Percentiles rank a stretch among this genome's conserved stretches.
Evolutionary conservation across 2,888 invertebrate species (phyloP).

Genomic region (Eupithecia subumbrata): DNA sequence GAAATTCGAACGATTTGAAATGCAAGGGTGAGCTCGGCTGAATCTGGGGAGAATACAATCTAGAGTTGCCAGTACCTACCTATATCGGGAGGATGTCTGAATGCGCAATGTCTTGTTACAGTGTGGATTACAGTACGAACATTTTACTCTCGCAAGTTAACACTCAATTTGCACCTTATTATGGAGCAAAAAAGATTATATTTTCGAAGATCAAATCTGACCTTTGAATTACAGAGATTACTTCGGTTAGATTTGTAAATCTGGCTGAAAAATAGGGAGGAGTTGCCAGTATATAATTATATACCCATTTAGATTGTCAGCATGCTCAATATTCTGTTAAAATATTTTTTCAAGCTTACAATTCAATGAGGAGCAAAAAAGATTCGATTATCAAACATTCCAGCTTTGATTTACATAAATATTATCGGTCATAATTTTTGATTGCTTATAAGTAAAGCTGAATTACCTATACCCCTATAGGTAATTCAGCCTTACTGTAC

Average conservation of each 20-base stretch:
- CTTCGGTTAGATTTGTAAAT: too few species aligned
- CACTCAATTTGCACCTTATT: not conserved
- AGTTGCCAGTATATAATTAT: too few species aligned
- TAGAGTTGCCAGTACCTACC: constrained; percentile 34
- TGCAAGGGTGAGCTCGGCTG: constrained; percentile 63
- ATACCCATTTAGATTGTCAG: too few species aligned
- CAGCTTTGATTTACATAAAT: too few species aligned
- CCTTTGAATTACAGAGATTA: too few species aligned
- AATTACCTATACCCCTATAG: too few species aligned
- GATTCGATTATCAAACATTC: too few species aligned
- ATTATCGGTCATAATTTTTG: not conserved
- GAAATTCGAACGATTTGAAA: constrained; percentile 69
- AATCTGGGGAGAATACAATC: constrained; percentile 53
- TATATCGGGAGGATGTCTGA: constrained; percentile 25
- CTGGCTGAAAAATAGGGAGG: too few species aligned
- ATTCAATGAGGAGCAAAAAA: too few species aligned
- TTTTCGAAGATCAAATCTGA: not conserved
- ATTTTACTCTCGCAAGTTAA: not conserved
- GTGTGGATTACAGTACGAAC: not conserved
- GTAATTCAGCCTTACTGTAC: too few species aligned
- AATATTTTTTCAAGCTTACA: too few species aligned
- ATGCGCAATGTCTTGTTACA: constrained; percentile 28
- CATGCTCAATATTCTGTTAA: too few species aligned
- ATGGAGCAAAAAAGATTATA: not conserved
- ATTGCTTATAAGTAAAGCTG: not conserved